Percentiles rank a stretch among this genome's conserved stretches.
These are phyloP conservation scores for Lordiphosa mommai DNA, from an alignment of 1,140 invertebrate genomes.

Conservation along the genomic window DNA sequence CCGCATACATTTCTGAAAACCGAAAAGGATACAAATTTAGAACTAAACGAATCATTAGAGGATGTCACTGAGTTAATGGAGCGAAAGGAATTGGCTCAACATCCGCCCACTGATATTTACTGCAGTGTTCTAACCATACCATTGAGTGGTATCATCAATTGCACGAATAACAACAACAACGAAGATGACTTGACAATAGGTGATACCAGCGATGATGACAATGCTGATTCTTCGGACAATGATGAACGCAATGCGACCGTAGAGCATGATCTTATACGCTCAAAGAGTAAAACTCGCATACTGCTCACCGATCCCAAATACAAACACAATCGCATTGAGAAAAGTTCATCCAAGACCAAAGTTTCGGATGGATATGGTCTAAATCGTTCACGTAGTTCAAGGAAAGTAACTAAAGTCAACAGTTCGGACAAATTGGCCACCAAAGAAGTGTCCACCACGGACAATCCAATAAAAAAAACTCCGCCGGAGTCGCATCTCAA, in stretches of 20 bases:
- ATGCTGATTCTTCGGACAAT: slow-evolving; percentile 20
- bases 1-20: slow-evolving; percentile 20
- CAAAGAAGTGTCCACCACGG: slow-evolving; percentile 5
- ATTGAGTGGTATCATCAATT: too few species aligned
- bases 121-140: too few species aligned
- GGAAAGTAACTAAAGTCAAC: slow-evolving; percentile 16
- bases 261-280: slow-evolving; percentile 19
- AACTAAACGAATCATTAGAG: slow-evolving; percentile 4
- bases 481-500: slow-evolving; percentile 40
- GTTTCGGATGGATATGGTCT: slow-evolving; percentile 24
- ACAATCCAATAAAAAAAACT: slow-evolving; percentile 3
- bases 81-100: not conserved
- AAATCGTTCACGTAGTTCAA: slow-evolving; percentile 36
- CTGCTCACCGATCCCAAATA: slow-evolving; percentile 54
- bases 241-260: not conserved
- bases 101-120: not conserved
- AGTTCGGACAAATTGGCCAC: slow-evolving; percentile 2
- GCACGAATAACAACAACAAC: too few species aligned
- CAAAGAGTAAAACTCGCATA: slow-evolving; percentile 34
- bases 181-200: too few species aligned
- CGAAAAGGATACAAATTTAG: slow-evolving; percentile 1
- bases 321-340: slow-evolving; percentile 56
- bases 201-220: slow-evolving; percentile 13
- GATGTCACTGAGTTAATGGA: slow-evolving; percentile 12
- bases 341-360: slow-evolving; percentile 59